Base-by-base conservation (phyloP, 1,140 invertebrate species). In the Tribolium castaneum region DNA sequence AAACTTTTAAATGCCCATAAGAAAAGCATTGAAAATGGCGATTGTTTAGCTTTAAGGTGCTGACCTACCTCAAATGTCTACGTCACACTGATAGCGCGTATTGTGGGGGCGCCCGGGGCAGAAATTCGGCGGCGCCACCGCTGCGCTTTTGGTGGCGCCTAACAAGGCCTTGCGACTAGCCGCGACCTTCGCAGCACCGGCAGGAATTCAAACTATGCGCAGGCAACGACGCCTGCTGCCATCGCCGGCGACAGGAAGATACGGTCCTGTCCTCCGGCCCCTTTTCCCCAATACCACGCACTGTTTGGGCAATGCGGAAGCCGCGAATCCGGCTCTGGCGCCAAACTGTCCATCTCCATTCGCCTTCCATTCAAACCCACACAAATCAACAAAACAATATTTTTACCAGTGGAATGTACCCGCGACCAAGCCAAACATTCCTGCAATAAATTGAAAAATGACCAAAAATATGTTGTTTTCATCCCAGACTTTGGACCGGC, bases 81-180 rank as follows among this genome's bases (percentile, higher is more conserved):
- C n/a, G n/a, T n/a, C n/a, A n/a, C n/a, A n/a, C n/a, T n/a, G n/a
- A n/a, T n/a, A n/a, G n/a, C 9, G 4, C 34, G 34, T 39, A n/a
- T 10, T 7, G n/a, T 51, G 50, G 56, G 22, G 56, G 56, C 56
- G 56, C 56, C 56, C 56, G 22, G 56, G 56, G 56, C 56, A 14
- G 22, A 12, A 62, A 62, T 62, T 62, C 56, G 56, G 56, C 56
- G 56, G 56, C 56, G 56, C 56, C 56, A 25, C 56, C 22, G 56
- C 56, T 62, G 56, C 56, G 56, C 70, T 73, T 52, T 73, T 49
- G 70, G 70, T 73, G 70, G 70, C 70, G 70, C 70, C 70, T 73
- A 73, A 73, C 70, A 73, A 73, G 70, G 70, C 39, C 70, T 73
- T 51, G 45, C 70, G 70, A 73, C 70, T 30, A 73, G 39, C 22